phyloP scores from a whole-genome alignment of 2,113 vertebrate genomes.

The Acrocephalus kingi region DNA sequence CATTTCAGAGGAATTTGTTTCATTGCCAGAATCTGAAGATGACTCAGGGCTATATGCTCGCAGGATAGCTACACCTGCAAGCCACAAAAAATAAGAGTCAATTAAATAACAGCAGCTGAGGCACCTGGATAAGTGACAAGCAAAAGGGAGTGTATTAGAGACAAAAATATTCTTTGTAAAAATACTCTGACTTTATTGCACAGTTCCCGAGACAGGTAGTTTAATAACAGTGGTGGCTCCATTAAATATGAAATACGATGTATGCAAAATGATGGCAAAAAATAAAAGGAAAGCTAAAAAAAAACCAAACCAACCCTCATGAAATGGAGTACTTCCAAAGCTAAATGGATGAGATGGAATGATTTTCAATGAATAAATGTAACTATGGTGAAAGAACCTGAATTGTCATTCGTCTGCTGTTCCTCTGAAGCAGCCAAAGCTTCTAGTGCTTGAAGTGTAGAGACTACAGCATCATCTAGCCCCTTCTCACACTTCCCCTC shows the following conservation, averaged over 20 bases:
- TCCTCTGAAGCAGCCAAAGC: conserved; percentile 94
- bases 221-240: conserved; percentile 56
- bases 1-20: conserved; percentile 99
- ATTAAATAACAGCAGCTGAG: conserved; percentile 77
- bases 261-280: conserved; percentile 60
- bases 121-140: conserved; percentile 65
- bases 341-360: conserved; percentile 80
- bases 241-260: conserved; percentile 63
- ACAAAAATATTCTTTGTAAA: conserved; percentile 61
- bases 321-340: conserved; percentile 77
- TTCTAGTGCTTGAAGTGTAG: conserved; percentile 92
- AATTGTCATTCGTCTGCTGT: conserved; percentile 92
- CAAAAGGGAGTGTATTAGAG: conserved; percentile 61
- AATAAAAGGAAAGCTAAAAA: background rate
- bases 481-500: conserved; percentile 83
- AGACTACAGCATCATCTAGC: conserved; percentile 86
- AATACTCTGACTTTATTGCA: conserved; percentile 75
- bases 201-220: conserved; percentile 57
- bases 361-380: conserved; percentile 94
- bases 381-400: conserved; percentile 99
- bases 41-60: conserved; percentile 98
- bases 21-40: conserved; percentile 98
- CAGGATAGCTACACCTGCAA: conserved; percentile 97
- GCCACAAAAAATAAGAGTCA: conserved; percentile 85
- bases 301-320: conserved; percentile 42